Evolutionary conservation across 2,888 invertebrate species (phyloP).

Genomic region (Metalampra italica): DNA sequence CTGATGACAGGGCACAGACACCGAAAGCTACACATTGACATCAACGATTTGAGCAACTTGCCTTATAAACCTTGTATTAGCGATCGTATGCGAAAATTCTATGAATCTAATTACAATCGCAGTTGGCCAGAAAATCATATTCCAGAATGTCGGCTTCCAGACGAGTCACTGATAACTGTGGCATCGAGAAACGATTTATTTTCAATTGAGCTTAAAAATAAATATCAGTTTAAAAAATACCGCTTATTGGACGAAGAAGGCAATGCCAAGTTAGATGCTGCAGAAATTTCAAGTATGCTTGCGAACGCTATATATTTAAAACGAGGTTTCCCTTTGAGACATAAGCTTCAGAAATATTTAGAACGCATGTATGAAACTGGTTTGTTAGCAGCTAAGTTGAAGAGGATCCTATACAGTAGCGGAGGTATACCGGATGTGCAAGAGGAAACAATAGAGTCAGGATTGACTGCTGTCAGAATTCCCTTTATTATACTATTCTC

Average conservation of each 20-base stretch:
- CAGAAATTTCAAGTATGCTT: neutral
- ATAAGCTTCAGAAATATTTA: neutral
- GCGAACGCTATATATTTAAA: neutral
- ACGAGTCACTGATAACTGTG: neutral
- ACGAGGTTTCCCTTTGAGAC: constrained; percentile 11
- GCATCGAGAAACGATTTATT: neutral
- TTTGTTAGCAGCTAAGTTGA: neutral
- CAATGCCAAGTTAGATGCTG: neutral
- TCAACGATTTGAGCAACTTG: neutral
- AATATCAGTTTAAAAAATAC: neutral
- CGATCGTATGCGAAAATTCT: neutral
- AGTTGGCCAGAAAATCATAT: neutral
- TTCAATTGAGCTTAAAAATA: neutral
- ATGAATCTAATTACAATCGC: neutral
- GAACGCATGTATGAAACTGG: neutral
- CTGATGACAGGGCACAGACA: constrained; percentile 8
- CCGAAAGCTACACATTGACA: neutral
- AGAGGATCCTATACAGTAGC: neutral
- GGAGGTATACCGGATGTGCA: too few relatives aligned
- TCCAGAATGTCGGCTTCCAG: neutral
- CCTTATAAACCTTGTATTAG: constrained; percentile 5
- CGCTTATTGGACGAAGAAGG: neutral
- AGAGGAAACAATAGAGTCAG: too few relatives aligned
- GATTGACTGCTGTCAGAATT: neutral
- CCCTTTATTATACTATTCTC: neutral